phyloP scores from a whole-genome alignment of 2,888 invertebrate genomes.

The Eupithecia centaureata region DNA sequence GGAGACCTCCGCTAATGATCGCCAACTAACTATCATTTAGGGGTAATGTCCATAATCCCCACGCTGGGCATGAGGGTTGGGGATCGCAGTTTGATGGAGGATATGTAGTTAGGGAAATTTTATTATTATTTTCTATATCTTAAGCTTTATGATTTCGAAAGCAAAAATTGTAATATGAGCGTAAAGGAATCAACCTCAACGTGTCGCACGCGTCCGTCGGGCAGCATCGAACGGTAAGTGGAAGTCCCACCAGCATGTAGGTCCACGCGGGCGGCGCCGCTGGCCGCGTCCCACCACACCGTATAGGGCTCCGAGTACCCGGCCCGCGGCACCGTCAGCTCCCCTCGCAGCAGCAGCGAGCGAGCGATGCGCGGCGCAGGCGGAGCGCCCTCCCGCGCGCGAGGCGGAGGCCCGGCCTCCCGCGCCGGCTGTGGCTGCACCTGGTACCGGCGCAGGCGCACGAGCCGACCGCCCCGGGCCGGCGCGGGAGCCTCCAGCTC shows the following conservation, averaged over 20 bases:
- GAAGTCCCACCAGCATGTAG: constrained; percentile 64
- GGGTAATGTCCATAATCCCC: too few relatives aligned
- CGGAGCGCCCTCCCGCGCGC: constrained; percentile 36
- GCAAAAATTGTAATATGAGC: background rate
- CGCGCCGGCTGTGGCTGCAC: constrained; percentile 22
- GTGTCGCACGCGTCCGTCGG: constrained; percentile 56
- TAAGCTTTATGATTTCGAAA: background rate
- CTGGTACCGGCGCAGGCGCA: constrained; percentile 33
- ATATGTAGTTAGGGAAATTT: too few relatives aligned
- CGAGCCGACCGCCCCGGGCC: constrained; percentile 17
- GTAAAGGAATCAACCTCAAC: too few relatives aligned
- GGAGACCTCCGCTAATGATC: too few relatives aligned
- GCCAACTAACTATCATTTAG: too few relatives aligned
- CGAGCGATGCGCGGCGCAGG: constrained; percentile 56
- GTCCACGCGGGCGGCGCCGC: constrained; percentile 63
- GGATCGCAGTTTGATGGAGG: too few relatives aligned
- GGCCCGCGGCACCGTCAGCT: constrained; percentile 62
- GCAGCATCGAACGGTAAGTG: constrained; percentile 53
- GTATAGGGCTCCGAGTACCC: constrained; percentile 68
- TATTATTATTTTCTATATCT: too few relatives aligned
- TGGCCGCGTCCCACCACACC: constrained; percentile 66
- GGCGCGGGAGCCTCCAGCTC: constrained; percentile 26
- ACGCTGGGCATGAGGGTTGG: too few relatives aligned
- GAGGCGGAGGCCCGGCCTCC: constrained; percentile 7
- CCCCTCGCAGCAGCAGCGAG: constrained; percentile 57